phyloP scores from a whole-genome alignment of 2,797 vertebrate species.

The Gymnoscopelus braueri region DNA sequence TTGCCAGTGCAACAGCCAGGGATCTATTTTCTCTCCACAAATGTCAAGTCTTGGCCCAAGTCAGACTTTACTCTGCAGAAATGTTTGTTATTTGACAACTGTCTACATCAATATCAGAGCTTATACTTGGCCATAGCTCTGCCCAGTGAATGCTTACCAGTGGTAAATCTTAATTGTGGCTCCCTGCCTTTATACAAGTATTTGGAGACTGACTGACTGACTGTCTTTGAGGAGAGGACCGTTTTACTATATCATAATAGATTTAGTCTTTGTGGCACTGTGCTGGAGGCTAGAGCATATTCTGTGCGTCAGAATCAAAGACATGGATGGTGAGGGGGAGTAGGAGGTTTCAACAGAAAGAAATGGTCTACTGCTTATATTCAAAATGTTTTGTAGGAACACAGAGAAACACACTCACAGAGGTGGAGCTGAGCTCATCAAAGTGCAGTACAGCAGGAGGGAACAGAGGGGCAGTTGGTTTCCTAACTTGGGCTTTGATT shows the following conservation, averaged over 20 bases:
- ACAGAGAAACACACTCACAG: no score
- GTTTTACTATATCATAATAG: background rate
- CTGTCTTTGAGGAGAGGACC: background rate
- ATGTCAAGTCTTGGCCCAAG: background rate
- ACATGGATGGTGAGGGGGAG: background rate
- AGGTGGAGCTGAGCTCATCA: background rate
- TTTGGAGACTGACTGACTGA: background rate
- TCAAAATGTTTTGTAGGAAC: background rate
- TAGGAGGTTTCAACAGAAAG: background rate
- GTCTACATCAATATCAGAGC: constrained; percentile 51
- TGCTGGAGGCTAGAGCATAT: background rate
- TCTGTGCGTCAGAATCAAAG: background rate
- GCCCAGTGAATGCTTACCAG: constrained; percentile 28
- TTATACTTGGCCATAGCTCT: constrained; percentile 43
- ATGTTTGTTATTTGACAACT: constrained; percentile 57
- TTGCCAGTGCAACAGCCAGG: constrained; percentile 32
- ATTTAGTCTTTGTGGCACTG: constrained; percentile 3
- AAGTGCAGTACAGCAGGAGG: background rate
- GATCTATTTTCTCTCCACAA: constrained; percentile 32
- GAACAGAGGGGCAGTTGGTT: no score
- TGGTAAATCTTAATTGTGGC: constrained; percentile 27
- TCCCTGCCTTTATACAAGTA: background rate
- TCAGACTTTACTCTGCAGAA: constrained; percentile 33
- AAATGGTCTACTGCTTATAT: background rate
- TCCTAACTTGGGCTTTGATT: background rate